Evolutionary conservation across 2,888 invertebrate species (phyloP), one percentile per base, ranked within the genome.

Genomic region (Chironomus riparius): DNA sequence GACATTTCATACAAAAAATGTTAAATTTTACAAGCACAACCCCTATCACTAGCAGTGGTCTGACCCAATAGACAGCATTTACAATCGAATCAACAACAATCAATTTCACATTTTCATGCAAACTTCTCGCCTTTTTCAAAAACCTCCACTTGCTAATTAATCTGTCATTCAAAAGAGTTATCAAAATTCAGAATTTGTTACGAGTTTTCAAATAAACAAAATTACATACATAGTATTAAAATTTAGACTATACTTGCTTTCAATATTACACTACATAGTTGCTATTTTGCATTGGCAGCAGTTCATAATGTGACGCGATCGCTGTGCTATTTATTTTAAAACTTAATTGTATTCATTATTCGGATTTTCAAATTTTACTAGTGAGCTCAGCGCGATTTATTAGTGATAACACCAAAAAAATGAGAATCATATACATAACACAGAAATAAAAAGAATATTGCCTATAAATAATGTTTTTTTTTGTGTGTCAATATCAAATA

Each of bases 271-370:
- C 13, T 65, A 65, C 65, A 65, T 22, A 65, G 24, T 24, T 24
- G 24, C 65, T 12, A 24, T 65, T 24, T 65, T 65, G 65, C 65
- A 65, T 65, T 65, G 65, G 65, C 65, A 65, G 65, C 24, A 65
- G 18, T 65, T 65, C 21, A 24, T 65, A 5, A 22, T 21, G 21
- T 65, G 65, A 65, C 24, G 65, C n/a, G 65, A 18, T 65, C 24
- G 12, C 13, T 65, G 65, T 65, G 65, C 65, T 65, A 65, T 65
- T 65, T 65, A 24, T 65, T 24, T 65, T 13, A 10, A 28, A 38
- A 38, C 38, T 38, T 38, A 38, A 38, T 38, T 10, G 38, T 38
- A 38, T 10, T 56, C 18, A 56, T 56, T n/a, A n/a, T 18, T 22
- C 21, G 4, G 65, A 65, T 65, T 65, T 38, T 65, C 22, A 24